These are phyloP conservation scores for Pollachius pollachius DNA, from an alignment of 2,113 vertebrate genomes.

Conservation along the genomic window DNA sequence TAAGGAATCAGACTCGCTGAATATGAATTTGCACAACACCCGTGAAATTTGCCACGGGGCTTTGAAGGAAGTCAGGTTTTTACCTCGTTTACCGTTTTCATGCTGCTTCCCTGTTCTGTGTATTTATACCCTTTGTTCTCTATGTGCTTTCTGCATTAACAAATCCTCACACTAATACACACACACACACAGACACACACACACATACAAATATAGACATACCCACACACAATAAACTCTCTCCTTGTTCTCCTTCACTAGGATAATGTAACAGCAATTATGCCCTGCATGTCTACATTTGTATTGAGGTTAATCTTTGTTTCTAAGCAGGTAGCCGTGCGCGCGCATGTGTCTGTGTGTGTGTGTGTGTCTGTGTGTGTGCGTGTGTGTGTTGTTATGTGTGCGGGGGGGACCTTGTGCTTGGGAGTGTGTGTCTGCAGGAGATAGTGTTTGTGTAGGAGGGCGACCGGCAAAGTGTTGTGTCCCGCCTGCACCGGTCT, in stretches of 20 bases:
- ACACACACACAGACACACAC: neutral
- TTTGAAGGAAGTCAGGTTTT: neutral
- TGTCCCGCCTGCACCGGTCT: too few relatives aligned
- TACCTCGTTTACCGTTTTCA: conserved; percentile 21
- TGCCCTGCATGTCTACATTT: conserved; percentile 12
- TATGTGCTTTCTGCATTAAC: conserved; percentile 30
- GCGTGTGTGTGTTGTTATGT: too few relatives aligned
- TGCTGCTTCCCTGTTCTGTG: conserved; percentile 7
- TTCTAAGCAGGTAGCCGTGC: neutral
- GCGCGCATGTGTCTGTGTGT: conserved; percentile 8
- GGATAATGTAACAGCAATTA: neutral
- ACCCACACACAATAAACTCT: neutral
- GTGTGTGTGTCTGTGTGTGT: too few relatives aligned
- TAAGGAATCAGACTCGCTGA: too few relatives aligned
- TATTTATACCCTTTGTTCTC: conserved; percentile 33
- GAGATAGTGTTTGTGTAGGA: too few relatives aligned
- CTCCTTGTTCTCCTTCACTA: neutral
- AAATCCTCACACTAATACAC: neutral
- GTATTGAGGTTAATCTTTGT: too few relatives aligned
- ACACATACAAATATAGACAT: neutral
- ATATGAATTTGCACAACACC: too few relatives aligned
- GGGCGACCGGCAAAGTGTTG: too few relatives aligned
- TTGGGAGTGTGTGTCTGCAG: too few relatives aligned
- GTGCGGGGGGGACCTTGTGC: too few relatives aligned
- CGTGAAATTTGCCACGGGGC: too few relatives aligned